Evolutionary conservation across 2,888 invertebrate species (phyloP).

Genomic region (Meghimatium bilineatum): DNA sequence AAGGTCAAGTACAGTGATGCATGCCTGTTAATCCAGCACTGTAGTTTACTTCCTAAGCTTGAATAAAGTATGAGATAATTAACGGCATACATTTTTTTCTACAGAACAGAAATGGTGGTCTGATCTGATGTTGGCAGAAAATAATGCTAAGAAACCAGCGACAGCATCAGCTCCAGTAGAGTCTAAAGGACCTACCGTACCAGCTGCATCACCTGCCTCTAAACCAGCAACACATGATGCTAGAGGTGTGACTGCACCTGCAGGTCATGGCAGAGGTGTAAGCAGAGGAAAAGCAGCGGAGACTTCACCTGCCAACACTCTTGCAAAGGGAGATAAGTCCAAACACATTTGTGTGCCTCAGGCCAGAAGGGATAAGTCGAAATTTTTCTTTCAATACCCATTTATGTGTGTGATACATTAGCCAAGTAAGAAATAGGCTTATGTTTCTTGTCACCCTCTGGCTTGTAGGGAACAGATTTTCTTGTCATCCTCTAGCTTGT

Average conservation of each 20-base stretch:
- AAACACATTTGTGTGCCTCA: slow-evolving; percentile 39
- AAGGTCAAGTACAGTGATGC: no score
- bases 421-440: slow-evolving; percentile 4
- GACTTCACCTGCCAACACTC: slow-evolving; percentile 29
- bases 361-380: slow-evolving; percentile 45
- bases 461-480: slow-evolving; percentile 19
- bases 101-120: slow-evolving; percentile 74
- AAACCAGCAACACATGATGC: slow-evolving; percentile 28
- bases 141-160: slow-evolving; percentile 61
- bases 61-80: no score
- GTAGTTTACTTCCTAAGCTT: no score
- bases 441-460: slow-evolving; percentile 10
- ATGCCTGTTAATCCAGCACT: no score
- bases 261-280: slow-evolving; percentile 56
- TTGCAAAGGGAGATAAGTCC: slow-evolving; percentile 48
- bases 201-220: not conserved
- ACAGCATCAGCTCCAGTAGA: slow-evolving; percentile 52
- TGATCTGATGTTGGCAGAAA: slow-evolving; percentile 64
- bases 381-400: not conserved
- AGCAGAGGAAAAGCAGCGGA: slow-evolving; percentile 52
- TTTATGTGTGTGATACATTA: not conserved
- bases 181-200: not conserved
- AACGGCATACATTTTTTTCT: not conserved
- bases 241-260: slow-evolving; percentile 50
- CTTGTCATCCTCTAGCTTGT: slow-evolving; percentile 27